Percentiles rank a stretch among this genome's conserved stretches.
Evolutionary conservation across 2,888 invertebrate genomes (phyloP).

Genomic region (Agrilus mali): DNA sequence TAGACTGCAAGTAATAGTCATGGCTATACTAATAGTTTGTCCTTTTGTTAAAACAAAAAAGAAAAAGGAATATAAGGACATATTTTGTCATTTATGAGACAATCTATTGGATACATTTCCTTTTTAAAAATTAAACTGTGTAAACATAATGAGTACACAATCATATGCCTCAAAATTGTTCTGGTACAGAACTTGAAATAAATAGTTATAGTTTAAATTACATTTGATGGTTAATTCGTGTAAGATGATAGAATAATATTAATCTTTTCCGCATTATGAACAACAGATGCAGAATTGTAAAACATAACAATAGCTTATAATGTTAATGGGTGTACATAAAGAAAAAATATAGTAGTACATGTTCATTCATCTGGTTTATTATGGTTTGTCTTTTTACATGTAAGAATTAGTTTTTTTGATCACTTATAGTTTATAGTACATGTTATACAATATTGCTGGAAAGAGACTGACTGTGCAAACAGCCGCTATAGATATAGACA

Average conservation of each 20-base stretch:
- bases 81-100: conserved; percentile 3
- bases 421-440: conserved; percentile 29
- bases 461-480: conserved; percentile 37
- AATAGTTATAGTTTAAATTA: conserved; percentile 30
- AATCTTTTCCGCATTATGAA: conserved; percentile 17
- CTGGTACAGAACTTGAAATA: conserved; percentile 18
- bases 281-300: conserved; percentile 17
- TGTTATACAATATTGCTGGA: conserved; percentile 29
- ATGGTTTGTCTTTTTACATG: conserved; percentile 19
- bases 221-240: conserved; percentile 24
- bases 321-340: conserved; percentile 25
- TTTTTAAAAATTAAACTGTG: no score
- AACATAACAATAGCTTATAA: conserved; percentile 20
- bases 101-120: conserved; percentile 9
- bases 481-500: conserved; percentile 35
- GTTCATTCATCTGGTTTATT: conserved; percentile 23
- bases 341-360: conserved; percentile 25
- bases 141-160: no score
- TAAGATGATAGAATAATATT: conserved; percentile 23
- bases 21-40: no score
- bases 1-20: no score
- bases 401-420: conserved; percentile 22
- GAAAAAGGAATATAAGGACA: no score
- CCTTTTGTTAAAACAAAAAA: no score
- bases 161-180: conserved; percentile 19